Conservation (phyloP, 2,888 invertebrate species). For the Allacma fusca region DNA sequence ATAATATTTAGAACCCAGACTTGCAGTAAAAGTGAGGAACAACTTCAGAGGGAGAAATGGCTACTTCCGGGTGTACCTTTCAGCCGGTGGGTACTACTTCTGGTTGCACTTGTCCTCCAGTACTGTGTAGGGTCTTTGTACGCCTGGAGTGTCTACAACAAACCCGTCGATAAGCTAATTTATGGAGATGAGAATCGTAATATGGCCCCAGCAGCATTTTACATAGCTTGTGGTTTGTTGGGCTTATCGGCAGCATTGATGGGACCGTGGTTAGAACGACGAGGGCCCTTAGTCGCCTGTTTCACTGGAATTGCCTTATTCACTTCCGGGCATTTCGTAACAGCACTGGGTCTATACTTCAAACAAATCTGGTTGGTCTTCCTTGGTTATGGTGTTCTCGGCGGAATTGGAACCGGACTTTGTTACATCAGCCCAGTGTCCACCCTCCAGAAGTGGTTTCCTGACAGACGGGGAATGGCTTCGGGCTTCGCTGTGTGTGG, state of each 20-base stretch:
- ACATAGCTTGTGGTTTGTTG: slow-evolving; percentile 56
- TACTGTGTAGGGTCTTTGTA: slow-evolving; percentile 58
- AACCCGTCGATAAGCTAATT: slow-evolving; percentile 55
- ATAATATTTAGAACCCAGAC: too few species aligned
- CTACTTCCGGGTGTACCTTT: slow-evolving; percentile 42
- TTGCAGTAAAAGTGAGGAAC: slow-evolving; percentile 6
- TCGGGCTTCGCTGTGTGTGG: slow-evolving; percentile 58
- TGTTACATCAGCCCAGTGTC: slow-evolving; percentile 59
- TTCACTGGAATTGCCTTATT: slow-evolving; percentile 34
- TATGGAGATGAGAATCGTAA: slow-evolving; percentile 45
- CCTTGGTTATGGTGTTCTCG: slow-evolving; percentile 52
- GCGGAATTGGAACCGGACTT: slow-evolving; percentile 51
- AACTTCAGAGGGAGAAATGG: slow-evolving; percentile 40
- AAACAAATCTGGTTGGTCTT: slow-evolving; percentile 50
- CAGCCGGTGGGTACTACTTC: slow-evolving; percentile 55
- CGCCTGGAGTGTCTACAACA: slow-evolving; percentile 60
- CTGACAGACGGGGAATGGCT: slow-evolving; percentile 56
- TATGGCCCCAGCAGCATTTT: slow-evolving; percentile 57
- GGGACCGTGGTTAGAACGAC: slow-evolving; percentile 58
- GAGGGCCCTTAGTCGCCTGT: slow-evolving; percentile 51
- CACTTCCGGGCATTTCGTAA: slow-evolving; percentile 36
- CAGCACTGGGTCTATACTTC: slow-evolving; percentile 31
- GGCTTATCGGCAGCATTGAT: slow-evolving; percentile 54
- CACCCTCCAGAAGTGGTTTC: slow-evolving; percentile 60
- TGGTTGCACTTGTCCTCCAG: slow-evolving; percentile 55